A percentile compares a stretch with the other conserved stretches of the same genome.
Conservation (phyloP, 2,113 vertebrate species). For the Siniperca chuatsi region DNA sequence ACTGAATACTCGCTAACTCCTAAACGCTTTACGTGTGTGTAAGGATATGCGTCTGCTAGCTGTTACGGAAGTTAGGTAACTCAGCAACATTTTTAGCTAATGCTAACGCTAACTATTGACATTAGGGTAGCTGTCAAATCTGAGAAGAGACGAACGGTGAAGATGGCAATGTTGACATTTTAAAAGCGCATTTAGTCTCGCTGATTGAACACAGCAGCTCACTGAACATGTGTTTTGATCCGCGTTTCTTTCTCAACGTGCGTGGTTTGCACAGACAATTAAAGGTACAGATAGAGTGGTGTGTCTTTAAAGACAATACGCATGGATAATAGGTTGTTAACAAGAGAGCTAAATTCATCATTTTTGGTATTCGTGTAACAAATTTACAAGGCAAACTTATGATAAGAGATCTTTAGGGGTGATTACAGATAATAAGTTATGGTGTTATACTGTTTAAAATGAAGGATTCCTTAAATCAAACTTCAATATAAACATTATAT, state of each 20-base stretch:
- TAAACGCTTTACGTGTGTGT: neutral
- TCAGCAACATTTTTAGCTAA: conserved; percentile 48
- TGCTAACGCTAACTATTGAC: conserved; percentile 52
- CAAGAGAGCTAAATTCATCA: neutral
- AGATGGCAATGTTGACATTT: neutral
- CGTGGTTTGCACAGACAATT: neutral
- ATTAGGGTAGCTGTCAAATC: conserved; percentile 14
- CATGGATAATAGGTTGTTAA: neutral
- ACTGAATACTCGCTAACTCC: accelerated
- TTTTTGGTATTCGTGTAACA: neutral
- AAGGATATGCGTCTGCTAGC: accelerated
- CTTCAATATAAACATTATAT: neutral
- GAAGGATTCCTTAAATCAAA: neutral
- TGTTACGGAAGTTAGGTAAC: conserved; percentile 3
- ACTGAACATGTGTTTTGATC: neutral
- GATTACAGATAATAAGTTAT: neutral
- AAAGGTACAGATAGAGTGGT: neutral
- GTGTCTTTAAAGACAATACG: neutral
- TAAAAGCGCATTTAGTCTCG: neutral
- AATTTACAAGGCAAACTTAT: neutral
- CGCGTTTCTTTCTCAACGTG: neutral
- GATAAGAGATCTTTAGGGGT: neutral
- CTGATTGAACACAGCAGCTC: neutral
- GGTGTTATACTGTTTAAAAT: no score
- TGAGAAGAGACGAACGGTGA: neutral